Base-by-base conservation (phyloP, 2,113 vertebrate species). In the Pseudopodoces humilis region DNA sequence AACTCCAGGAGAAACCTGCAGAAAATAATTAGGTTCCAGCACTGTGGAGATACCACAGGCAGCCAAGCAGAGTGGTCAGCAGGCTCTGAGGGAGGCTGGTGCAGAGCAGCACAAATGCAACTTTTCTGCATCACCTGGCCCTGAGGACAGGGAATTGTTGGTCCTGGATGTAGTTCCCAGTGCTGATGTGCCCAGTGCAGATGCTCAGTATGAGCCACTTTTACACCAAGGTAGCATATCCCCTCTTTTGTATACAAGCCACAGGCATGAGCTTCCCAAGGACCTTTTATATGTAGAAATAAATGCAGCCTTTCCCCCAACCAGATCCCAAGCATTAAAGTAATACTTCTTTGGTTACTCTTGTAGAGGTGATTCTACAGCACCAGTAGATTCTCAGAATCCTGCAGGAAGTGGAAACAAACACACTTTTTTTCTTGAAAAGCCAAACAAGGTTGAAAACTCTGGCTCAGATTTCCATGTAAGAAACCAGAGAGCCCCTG, bases 61-160 rank as follows among this genome's bases (percentile, higher is more conserved):
- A 50, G 50, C 15, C 21, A 28, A 59, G 43, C 0, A 0, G n/a
- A 31, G 37, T 0, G 0, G 55, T 16, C 47, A 63, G 31, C n/a
- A 39, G 23, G 33, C 37, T 79, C 30, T 37, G 4, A 7, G 18
- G 43, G 31, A 53, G 43, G 14, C 47, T 79, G 67, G 28, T 10
- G 27, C 15, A 3, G 24, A 53, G 16, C 1, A 5, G 16, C 1
- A 2, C 47, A 68, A n/a, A 46, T 6, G 23, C 49, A 62, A 23
- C 3, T 0, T 1, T 33, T 64, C 50, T 21, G 19, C 53, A 17
- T 28, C 4, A 0, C 49, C 33, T 52, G 55, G 44, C 22, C 15
- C 24, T 0, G 0, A 39, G 56, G 8, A 37, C 23, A 21, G 68
- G 65, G 55, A 80, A 62, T 35, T 4, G 1, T 22, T 65, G 63